Percentiles rank a stretch among this genome's conserved stretches.
These are phyloP conservation scores for Myrmecophaga tridactyla DNA, from an alignment of 2,113 vertebrate genomes.

Conservation along the genomic window DNA sequence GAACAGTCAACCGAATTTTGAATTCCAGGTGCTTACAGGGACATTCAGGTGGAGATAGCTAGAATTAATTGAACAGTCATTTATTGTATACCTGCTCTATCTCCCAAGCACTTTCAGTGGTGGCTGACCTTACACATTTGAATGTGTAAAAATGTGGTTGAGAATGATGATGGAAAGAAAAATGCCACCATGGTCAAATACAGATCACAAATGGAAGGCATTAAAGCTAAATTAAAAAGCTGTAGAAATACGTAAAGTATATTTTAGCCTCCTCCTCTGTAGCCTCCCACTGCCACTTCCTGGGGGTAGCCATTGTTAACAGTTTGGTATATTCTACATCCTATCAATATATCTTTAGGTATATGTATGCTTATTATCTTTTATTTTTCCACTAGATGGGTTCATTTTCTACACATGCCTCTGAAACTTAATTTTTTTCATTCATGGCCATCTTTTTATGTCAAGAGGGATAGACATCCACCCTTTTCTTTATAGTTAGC, in stretches of 20 bases:
- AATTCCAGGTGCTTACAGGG: background rate
- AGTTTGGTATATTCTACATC: background rate
- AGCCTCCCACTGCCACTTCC: background rate
- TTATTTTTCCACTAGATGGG: constrained; percentile 21
- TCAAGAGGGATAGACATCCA: background rate
- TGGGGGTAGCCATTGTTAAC: background rate
- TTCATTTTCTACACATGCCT: constrained; percentile 3
- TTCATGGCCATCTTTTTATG: constrained; percentile 17
- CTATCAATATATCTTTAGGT: background rate
- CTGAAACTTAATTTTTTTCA: background rate
- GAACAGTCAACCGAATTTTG: background rate
- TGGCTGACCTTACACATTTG: background rate
- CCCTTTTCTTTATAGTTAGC: background rate
- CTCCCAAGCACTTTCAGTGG: background rate
- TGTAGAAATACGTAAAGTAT: background rate
- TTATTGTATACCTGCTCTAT: background rate
- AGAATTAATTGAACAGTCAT: background rate
- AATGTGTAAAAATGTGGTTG: background rate
- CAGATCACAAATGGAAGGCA: background rate
- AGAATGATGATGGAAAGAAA: background rate
- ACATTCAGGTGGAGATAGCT: background rate
- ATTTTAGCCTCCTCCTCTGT: too few species aligned
- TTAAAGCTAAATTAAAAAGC: constrained; percentile 12
- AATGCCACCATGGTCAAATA: background rate
- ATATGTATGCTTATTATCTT: background rate